phyloP scores from a whole-genome alignment of 1,140 invertebrate species.

The Cotesia typhae region DNA sequence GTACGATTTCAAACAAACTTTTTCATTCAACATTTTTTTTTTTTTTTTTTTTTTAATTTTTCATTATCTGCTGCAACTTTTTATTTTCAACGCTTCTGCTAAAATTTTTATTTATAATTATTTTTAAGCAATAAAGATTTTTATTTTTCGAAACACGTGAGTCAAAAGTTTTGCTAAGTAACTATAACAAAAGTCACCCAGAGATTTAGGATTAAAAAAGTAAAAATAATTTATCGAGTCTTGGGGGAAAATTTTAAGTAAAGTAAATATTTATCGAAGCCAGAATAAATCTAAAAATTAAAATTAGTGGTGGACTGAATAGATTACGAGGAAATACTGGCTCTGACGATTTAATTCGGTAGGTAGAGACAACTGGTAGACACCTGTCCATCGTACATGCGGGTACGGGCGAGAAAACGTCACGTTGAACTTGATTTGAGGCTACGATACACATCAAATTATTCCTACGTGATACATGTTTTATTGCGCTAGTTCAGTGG shows the following conservation, averaged over 20 bases:
- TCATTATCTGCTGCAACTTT: not conserved
- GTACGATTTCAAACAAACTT: not conserved
- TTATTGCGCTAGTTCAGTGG: not conserved
- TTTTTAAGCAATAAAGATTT: not conserved
- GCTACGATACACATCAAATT: not conserved
- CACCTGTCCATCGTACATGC: slow-evolving; percentile 32
- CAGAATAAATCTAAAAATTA: not conserved
- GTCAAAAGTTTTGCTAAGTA: too few species aligned
- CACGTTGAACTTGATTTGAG: slow-evolving; percentile 17
- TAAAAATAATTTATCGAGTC: too few species aligned
- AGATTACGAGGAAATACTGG: slow-evolving; percentile 11
- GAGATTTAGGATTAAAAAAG: too few species aligned
- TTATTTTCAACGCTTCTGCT: not conserved
- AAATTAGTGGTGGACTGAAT: slow-evolving; percentile 6
- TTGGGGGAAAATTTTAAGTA: not conserved
- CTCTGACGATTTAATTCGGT: slow-evolving; percentile 15
- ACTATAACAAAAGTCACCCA: too few species aligned
- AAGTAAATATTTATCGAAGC: not conserved
- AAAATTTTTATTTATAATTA: not conserved
- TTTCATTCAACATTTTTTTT: not conserved
- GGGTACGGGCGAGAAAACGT: slow-evolving; percentile 31
- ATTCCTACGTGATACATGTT: slow-evolving; percentile 15
- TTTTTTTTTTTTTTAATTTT: not conserved
- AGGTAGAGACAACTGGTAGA: slow-evolving; percentile 24
- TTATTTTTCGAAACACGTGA: not conserved